Base-by-base conservation (phyloP, 1,140 invertebrate species). In the Coelopa frigida region DNA sequence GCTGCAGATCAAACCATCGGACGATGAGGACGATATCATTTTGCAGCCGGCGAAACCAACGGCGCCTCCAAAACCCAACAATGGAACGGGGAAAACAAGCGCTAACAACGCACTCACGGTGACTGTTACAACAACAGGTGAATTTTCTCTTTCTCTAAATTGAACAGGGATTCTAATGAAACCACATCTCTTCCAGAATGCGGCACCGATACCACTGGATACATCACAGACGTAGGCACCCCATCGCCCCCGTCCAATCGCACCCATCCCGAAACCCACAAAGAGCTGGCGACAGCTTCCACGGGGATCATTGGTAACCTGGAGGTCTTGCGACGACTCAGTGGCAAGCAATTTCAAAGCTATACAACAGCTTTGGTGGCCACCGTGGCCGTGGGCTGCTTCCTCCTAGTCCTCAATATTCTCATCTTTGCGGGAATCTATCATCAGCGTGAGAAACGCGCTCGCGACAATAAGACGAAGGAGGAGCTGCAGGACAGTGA, bases 401-500 rank as follows among this genome's bases (percentile, higher is more conserved):
- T 88, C 47, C 73, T 89, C 6, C 75, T 98, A 4, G 76, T 96
- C 7, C 76, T 97, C 3, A 97, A 98, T 67, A 81, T 95, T 6
- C 75, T 96, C 1, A 93, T 97, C 40, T 95, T 96, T 59, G 90
- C 89, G 26, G 91, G 89, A 23, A 91, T 96, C 31, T 95, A 94
- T 61, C 90, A 94, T 59, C 89, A 94, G 63, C 78, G 89, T 7
- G 85, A 89, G 54, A 77, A 84, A 56, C 69, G 77, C 41, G 68
- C 75, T 37, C 72, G 72, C 22, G 72, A 73, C 10, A 79, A 81
- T 27, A 83, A 84, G 57, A 84, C 81, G 52, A 84, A 84, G 58
- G 84, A 86, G 54, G 83, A 86, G 55, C 55, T 84, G 23, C 75
- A 79, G 22, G 83, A 84, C 11, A 60, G 79, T 77, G 29, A 83